These are phyloP conservation scores for Eumeta japonica DNA, from an alignment of 1,140 invertebrate species.

Conservation along the genomic window DNA sequence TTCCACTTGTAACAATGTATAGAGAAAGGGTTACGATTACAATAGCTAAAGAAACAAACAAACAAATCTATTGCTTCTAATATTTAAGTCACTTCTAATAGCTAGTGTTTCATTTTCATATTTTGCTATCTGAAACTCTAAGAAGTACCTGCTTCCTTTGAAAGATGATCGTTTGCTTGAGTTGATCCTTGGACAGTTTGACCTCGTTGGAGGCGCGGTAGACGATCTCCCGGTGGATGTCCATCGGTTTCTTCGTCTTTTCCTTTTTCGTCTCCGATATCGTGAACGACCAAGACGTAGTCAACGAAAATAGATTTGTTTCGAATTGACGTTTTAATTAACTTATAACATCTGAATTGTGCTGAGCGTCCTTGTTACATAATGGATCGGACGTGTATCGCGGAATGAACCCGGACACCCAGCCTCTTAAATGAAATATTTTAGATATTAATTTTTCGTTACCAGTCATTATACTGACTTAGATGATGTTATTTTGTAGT, in stretches of 20 bases:
- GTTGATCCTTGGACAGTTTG: conserved; percentile 61
- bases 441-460: no score
- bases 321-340: no score
- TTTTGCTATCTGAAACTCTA: no score
- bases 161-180: conserved; percentile 71
- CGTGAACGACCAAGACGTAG: conserved; percentile 42
- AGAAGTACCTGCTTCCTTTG: conserved; percentile 50
- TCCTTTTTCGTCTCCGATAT: conserved; percentile 35
- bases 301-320: conserved; percentile 31
- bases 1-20: no score
- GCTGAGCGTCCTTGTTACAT: no score
- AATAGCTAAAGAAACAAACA: background rate
- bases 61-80: background rate
- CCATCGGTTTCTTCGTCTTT: conserved; percentile 47
- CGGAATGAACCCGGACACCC: no score
- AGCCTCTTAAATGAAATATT: no score
- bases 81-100: background rate
- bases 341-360: no score
- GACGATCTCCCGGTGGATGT: conserved; percentile 50
- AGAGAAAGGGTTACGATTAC: no score
- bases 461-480: no score
- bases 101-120: background rate
- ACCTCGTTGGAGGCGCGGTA: conserved; percentile 54
- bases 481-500: no score
- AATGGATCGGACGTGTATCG: no score